Base-by-base conservation (phyloP, 2,113 vertebrate species). In the Myotis yumanensis region DNA sequence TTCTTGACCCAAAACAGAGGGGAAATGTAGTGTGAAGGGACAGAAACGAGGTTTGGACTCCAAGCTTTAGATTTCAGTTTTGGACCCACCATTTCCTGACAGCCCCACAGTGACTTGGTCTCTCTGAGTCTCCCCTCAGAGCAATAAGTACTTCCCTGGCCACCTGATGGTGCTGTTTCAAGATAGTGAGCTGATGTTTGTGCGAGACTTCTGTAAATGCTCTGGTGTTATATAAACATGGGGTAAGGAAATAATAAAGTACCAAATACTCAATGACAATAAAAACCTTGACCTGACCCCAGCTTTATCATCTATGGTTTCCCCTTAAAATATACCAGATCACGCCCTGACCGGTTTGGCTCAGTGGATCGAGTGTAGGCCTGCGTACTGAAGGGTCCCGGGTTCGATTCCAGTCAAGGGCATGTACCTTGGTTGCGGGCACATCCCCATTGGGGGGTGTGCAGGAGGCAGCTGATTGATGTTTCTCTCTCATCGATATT, bases 221-320 rank as follows among this genome's bases (percentile, higher is more conserved):
- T 73, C 12, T n/a, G 51, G 11, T 14, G 25, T 93, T 86, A 83
- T 32, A 43, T 77, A 69, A 75, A 83, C 20, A 62, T 11, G 28
- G 20, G 14, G 23, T 43, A 86, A 81, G 22, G 72, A 71, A 68
- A 96, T 72, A 94, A 82, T 57, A 64, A 86, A 83, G 40, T 66
- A 57, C 17, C 16, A 83, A 82, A 57, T 37, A 18, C 11, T 90
- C 75, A 46, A n/a, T 4, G 12, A 18, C 25, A n/a, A 85, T 82
- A 52, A 48, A 54, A 94, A 64, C 30, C 57, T 37, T 66, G 30
- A 59, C 52, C 35, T 40, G 18, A 37, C 32, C 28, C 48, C 52
- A 91, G 20, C 2, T 59, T 86, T 72, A 40, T 86, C 73, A 82
- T 9, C 22, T 46, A 23, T 12, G 62, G 62, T 16, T 75, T 84